Evolutionary conservation across 37 sponge, comb jelly and placozoan genomes (phyloP).

Genomic region (Ephydatia muelleri): DNA sequence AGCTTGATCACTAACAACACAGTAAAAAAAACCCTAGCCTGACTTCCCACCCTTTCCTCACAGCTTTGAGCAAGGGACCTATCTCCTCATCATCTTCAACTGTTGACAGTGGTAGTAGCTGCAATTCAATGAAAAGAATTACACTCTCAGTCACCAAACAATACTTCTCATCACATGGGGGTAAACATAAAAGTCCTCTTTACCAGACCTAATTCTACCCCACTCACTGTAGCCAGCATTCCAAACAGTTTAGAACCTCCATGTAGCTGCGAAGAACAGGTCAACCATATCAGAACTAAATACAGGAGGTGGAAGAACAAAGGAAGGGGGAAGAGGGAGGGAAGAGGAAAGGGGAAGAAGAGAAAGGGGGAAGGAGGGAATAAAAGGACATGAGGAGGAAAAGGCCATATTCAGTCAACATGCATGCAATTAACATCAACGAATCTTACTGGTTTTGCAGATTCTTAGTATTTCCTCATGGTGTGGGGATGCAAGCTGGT

Average conservation of each 20-base stretch:
- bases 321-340: neutral
- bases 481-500: conserved; percentile 8
- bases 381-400: neutral
- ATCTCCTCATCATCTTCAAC: conserved; percentile 77
- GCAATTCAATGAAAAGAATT: neutral
- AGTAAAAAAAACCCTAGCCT: neutral
- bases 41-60: too few species aligned
- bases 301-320: neutral
- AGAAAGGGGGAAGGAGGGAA: neutral
- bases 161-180: neutral
- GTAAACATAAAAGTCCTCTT: neutral
- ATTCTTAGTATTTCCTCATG: conserved; percentile 30
- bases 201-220: neutral
- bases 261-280: neutral
- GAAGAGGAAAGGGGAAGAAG: neutral
- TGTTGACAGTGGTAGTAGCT: conserved; percentile 60
- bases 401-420: neutral
- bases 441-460: conserved; percentile 59
- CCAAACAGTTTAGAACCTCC: conserved; percentile 18
- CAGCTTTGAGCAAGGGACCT: conserved; percentile 28
- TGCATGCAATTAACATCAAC: neutral
- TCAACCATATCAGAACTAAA: conserved; percentile 16
- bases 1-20: neutral
- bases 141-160: neutral
- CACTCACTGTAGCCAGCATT: conserved; percentile 10